Evolutionary conservation across 2,113 vertebrate genomes (phyloP).

Genomic region (Cichladusa arquata): DNA sequence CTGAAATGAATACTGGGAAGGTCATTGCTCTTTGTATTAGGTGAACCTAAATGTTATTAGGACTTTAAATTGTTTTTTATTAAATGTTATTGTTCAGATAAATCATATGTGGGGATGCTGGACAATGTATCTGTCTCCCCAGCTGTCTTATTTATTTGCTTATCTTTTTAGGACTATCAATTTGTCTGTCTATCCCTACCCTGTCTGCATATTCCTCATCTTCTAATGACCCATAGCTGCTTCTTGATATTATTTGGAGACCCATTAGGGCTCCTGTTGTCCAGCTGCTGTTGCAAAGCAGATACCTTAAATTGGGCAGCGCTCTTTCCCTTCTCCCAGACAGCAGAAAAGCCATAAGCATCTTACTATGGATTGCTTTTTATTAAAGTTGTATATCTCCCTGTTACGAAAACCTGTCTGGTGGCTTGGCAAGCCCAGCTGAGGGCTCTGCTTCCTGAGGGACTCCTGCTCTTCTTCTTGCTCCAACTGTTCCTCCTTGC

Average conservation of each 20-base stretch:
- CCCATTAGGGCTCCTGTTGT: conserved; percentile 33
- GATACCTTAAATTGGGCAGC: neutral
- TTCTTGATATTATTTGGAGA: conserved; percentile 48
- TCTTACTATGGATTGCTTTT: conserved; percentile 57
- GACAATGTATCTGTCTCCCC: neutral
- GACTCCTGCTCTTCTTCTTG: conserved; percentile 21
- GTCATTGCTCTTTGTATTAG: conserved; percentile 44
- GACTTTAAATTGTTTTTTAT: conserved; percentile 51
- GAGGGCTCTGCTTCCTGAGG: conserved; percentile 35
- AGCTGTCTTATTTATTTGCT: neutral
- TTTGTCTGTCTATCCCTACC: conserved; percentile 5
- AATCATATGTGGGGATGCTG: conserved; percentile 34
- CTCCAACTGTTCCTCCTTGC: neutral
- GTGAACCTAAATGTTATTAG: conserved; percentile 35
- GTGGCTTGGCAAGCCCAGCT: conserved; percentile 26
- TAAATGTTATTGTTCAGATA: conserved; percentile 57
- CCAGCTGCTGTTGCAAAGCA: conserved; percentile 18
- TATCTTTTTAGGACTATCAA: neutral
- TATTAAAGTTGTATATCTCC: conserved; percentile 69
- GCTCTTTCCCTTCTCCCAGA: neutral
- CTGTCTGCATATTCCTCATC: conserved; percentile 5
- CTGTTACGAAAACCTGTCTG: neutral
- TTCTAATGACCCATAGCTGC: conserved; percentile 37
- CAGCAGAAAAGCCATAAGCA: conserved; percentile 23
- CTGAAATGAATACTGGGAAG: conserved; percentile 30